Base-by-base conservation (phyloP, 2,113 vertebrate species). In the Myxocyprinus asiaticus region DNA sequence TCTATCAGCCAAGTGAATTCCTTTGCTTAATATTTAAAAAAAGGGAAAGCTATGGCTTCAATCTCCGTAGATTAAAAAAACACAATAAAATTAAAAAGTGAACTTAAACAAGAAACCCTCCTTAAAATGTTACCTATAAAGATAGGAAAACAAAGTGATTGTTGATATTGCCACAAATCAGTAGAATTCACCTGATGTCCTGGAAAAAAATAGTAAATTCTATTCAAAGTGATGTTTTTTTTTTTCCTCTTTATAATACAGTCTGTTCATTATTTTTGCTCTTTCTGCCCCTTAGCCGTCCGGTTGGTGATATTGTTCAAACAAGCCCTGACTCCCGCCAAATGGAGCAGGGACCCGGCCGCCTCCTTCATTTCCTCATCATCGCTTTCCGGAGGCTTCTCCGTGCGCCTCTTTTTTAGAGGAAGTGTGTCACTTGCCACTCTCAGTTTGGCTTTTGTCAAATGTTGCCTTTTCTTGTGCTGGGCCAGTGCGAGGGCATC, bases 141-240 rank as follows among this genome's bases (percentile, higher is more conserved):
- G 89, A 90, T 93, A 93, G 92, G 93, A 93, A 94, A 94, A 93
- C 88, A 87, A 96, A 94, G 90, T 93, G 95, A 95, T 95, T 95
- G 95, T 95, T 93, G 96, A 98, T 99, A 98, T 98, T 99, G 98
- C 98, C 98, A 99, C 96, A 97, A 97, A 98, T 97, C 95, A 97
- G 97, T 96, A 96, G 95, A 97, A 97, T 98, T 98, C 96, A 98
- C 98, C 96, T 98, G 98, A 99, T 97, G 96, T 96, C 96, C 96
- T 92, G 91, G 94, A 96, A 97, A 97, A 95, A 97, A 96, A 93
- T 91, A 89, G 78, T 92, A 95, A 94, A 95, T 97, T 96, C 95
- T 92, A 91, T 95, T 91, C 95, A 96, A 95, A 96, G 88, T 95
- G 90, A 94, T 92, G 92, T 94, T 95, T 95, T 88, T 89, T 86